These are phyloP conservation scores for Mesocentrotus franciscanus DNA, from an alignment of 53 echinoderm and acorn worm species.

Conservation along the genomic window DNA sequence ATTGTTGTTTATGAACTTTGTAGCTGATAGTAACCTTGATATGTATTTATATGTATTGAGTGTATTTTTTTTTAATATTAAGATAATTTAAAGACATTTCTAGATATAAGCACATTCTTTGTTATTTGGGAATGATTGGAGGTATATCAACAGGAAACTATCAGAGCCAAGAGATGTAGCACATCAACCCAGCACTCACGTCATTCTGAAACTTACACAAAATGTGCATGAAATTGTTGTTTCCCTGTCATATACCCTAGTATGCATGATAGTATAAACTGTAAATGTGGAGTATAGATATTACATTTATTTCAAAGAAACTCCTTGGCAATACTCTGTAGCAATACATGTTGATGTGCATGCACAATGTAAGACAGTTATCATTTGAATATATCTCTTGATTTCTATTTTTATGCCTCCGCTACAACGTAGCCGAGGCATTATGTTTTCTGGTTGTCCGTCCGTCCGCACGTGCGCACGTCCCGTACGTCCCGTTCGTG, in stretches of 20 bases:
- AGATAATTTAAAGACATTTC: background rate
- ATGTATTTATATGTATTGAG: too few species aligned
- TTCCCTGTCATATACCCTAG: slow-evolving; percentile 5
- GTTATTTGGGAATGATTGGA: background rate
- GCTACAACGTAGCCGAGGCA: too few species aligned
- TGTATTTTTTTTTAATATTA: background rate
- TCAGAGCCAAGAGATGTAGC: background rate
- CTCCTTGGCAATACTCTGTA: background rate
- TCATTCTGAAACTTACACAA: background rate
- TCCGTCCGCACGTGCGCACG: too few species aligned
- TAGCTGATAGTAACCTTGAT: background rate
- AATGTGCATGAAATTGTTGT: slow-evolving; percentile 48
- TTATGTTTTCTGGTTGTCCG: too few species aligned
- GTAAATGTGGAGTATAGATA: background rate
- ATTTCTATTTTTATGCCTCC: background rate
- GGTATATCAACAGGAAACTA: background rate
- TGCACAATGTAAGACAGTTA: background rate
- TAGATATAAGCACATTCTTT: background rate
- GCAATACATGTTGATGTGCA: background rate
- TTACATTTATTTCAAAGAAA: background rate
- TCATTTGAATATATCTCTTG: background rate
- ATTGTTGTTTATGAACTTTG: background rate
- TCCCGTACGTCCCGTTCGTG: too few species aligned
- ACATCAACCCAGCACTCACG: background rate
- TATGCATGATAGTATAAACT: background rate